These are phyloP conservation scores for Eupithecia abbreviata DNA, from an alignment of 2,888 invertebrate species.

Conservation along the genomic window DNA sequence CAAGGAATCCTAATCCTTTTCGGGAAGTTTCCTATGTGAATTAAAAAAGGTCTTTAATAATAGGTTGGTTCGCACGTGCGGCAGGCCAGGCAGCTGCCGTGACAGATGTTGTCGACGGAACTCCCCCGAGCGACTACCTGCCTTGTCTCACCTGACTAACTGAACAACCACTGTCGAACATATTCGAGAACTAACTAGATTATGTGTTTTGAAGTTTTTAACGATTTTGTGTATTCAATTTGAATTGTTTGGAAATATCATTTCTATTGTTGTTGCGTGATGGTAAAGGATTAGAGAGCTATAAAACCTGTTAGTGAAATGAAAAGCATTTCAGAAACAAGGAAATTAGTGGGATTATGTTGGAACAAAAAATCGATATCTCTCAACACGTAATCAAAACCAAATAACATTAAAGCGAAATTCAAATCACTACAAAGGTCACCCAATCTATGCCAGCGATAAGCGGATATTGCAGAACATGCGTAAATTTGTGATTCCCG, in stretches of 20 bases:
- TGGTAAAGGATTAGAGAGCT: not conserved
- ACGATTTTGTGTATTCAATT: not conserved
- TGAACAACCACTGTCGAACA: constrained; percentile 35
- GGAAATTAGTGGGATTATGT: not conserved
- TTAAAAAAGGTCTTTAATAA: constrained; percentile 74
- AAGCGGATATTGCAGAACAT: constrained; percentile 41
- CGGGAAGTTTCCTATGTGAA: constrained; percentile 60
- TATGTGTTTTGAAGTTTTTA: constrained; percentile 1
- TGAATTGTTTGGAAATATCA: not conserved
- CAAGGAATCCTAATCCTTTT: constrained; percentile 36
- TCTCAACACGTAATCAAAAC: not conserved
- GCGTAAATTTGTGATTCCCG: constrained; percentile 42
- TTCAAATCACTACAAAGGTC: constrained; percentile 35
- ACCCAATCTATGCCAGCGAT: constrained; percentile 31
- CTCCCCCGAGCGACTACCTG: constrained; percentile 61
- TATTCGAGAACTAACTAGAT: constrained; percentile 22
- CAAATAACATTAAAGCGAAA: not conserved
- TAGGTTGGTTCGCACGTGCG: constrained; percentile 79
- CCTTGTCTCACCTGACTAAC: constrained; percentile 60
- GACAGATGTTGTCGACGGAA: constrained; percentile 79
- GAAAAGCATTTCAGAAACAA: not conserved
- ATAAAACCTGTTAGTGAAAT: not conserved
- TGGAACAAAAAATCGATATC: not conserved
- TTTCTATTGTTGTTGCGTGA: not conserved
- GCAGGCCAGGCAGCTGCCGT: constrained; percentile 72